A percentile compares a stretch with the other conserved stretches of the same genome.
phyloP scores from a whole-genome alignment of 2,888 invertebrate genomes.

The Terebella lapidaria region DNA sequence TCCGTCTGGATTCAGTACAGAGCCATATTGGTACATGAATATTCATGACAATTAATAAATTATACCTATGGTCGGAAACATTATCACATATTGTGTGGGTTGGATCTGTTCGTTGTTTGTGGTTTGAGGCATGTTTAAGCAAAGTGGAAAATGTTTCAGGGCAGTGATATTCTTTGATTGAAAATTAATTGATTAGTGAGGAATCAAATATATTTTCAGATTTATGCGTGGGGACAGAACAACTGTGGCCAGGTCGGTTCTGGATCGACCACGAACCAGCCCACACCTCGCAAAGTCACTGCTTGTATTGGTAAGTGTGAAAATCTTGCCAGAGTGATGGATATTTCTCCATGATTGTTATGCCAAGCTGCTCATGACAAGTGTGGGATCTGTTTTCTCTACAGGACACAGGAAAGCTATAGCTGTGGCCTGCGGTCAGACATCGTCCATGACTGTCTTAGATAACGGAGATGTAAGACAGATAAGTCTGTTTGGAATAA shows the following conservation, averaged over 20 bases:
- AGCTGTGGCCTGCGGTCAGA: slow-evolving; percentile 60
- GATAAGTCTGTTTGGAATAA: not conserved
- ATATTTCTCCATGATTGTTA: not conserved
- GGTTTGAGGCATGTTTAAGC: too few species aligned
- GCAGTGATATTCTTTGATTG: too few species aligned
- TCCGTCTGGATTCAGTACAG: too few species aligned
- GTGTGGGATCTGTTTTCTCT: too few species aligned
- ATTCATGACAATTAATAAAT: too few species aligned
- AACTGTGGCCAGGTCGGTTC: slow-evolving; percentile 61
- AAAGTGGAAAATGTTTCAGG: too few species aligned
- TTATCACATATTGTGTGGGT: not conserved
- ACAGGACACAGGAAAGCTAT: slow-evolving; percentile 54
- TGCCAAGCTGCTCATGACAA: not conserved
- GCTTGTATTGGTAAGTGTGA: slow-evolving; percentile 49
- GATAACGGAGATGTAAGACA: slow-evolving; percentile 59
- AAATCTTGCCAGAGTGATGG: too few species aligned
- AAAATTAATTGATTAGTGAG: too few species aligned
- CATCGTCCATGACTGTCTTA: slow-evolving; percentile 59
- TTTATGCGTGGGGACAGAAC: slow-evolving; percentile 63
- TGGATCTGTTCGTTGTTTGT: not conserved
- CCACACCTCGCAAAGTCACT: slow-evolving; percentile 54
- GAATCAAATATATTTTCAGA: slow-evolving; percentile 43
- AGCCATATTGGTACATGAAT: too few species aligned
- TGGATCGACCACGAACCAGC: slow-evolving; percentile 59
- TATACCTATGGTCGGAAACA: too few species aligned